Conservation (phyloP, 2,797 vertebrate genomes). For the Sphenopsis melanotis region DNA sequence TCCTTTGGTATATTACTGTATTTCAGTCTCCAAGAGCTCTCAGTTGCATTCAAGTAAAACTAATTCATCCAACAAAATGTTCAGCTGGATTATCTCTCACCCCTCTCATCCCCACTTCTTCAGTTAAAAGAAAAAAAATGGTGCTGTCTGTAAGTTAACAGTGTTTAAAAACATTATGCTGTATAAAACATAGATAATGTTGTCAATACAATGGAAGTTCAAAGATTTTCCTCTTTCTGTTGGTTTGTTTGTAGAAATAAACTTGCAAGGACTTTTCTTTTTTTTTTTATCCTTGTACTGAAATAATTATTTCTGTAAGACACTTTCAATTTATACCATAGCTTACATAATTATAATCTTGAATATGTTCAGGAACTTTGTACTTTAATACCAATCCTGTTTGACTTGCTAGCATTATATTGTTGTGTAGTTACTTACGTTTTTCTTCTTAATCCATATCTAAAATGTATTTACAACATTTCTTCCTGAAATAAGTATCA, state of each 20-base stretch:
- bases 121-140: background rate
- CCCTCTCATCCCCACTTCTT: background rate
- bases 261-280: background rate
- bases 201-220: constrained; percentile 6
- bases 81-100: background rate
- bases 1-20: background rate
- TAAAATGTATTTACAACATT: background rate
- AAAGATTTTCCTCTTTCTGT: constrained; percentile 10
- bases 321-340: background rate
- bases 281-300: background rate
- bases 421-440: background rate
- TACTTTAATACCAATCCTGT: background rate
- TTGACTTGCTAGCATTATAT: background rate
- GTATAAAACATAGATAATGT: constrained; percentile 14
- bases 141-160: background rate
- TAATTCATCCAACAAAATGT: constrained; percentile 37
- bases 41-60: constrained; percentile 7
- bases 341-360: background rate
- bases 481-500: background rate
- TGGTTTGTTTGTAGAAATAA: background rate
- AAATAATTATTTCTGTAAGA: constrained; percentile 7
- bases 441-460: background rate
- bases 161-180: background rate
- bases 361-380: background rate
- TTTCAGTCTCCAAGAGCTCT: constrained; percentile 22